phyloP scores from a whole-genome alignment of 1,140 invertebrate genomes.

The Drosophila ercepeae region DNA sequence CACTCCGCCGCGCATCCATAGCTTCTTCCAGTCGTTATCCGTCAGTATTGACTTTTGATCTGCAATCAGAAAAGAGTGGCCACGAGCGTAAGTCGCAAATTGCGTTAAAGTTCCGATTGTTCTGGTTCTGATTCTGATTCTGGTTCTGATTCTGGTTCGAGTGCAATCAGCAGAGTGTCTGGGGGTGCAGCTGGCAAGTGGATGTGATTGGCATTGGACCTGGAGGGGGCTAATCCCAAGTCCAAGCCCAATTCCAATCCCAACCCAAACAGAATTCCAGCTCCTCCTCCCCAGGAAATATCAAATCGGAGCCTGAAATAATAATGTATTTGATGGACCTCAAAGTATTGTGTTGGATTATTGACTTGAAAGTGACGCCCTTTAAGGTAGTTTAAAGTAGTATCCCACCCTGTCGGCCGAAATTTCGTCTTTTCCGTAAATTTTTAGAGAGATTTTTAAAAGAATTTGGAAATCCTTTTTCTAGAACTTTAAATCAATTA shows the following conservation, averaged over 20 bases:
- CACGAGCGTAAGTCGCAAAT: constrained; percentile 48
- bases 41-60: constrained; percentile 84
- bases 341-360: constrained; percentile 68
- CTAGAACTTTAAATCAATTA: too few relatives aligned
- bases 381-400: too few relatives aligned
- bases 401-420: too few relatives aligned
- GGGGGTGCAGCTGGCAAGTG: constrained; percentile 19
- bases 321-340: constrained; percentile 67
- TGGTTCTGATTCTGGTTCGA: constrained; percentile 34
- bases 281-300: too few relatives aligned
- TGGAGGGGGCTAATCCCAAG: not conserved
- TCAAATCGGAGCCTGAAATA: constrained; percentile 51
- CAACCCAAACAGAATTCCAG: not conserved
- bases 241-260: not conserved
- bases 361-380: constrained; percentile 14
- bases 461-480: too few relatives aligned
- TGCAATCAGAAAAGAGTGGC: constrained; percentile 60
- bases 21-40: constrained; percentile 83
- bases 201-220: constrained; percentile 14
- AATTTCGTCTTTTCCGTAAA: too few relatives aligned
- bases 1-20: constrained; percentile 82
- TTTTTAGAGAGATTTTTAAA: too few relatives aligned
- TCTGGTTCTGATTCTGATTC: constrained; percentile 27
- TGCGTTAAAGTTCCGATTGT: constrained; percentile 41
- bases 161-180: constrained; percentile 35